These are phyloP conservation scores for Pseudocheirus occidentalis DNA, from an alignment of 2,797 vertebrate species.

Conservation along the genomic window DNA sequence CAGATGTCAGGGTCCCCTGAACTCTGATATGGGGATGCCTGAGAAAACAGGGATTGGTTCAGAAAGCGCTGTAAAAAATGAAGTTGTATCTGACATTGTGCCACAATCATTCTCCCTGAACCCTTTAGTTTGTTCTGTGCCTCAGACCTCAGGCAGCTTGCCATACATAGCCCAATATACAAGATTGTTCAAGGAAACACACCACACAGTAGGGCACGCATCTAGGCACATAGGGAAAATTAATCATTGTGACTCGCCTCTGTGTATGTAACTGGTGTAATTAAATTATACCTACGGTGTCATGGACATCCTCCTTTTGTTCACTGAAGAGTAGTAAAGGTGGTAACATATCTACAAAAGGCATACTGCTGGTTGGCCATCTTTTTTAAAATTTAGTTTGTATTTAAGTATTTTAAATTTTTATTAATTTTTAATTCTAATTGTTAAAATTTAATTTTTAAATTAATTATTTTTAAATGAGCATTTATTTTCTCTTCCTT, in stretches of 20 bases:
- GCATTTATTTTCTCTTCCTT: neutral
- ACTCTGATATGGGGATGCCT: neutral
- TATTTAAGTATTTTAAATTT: too few species aligned
- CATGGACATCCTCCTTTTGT: neutral
- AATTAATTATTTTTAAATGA: neutral
- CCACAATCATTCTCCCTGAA: neutral
- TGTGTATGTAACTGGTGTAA: neutral
- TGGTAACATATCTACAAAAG: neutral
- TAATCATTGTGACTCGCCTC: neutral
- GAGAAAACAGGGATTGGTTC: neutral
- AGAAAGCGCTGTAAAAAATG: neutral
- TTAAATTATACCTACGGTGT: neutral
- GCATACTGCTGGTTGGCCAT: neutral
- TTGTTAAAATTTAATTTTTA: too few species aligned
- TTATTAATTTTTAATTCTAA: neutral
- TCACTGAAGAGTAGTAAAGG: neutral
- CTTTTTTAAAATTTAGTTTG: neutral
- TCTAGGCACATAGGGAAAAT: neutral
- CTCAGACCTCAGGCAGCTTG: neutral
- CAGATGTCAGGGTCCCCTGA: neutral
- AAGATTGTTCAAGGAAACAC: neutral
- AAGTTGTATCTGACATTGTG: neutral
- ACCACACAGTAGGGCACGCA: neutral
- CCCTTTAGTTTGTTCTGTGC: neutral
- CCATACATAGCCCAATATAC: neutral